phyloP scores from a whole-genome alignment of 2,113 vertebrate species.

The Numenius arquata region DNA sequence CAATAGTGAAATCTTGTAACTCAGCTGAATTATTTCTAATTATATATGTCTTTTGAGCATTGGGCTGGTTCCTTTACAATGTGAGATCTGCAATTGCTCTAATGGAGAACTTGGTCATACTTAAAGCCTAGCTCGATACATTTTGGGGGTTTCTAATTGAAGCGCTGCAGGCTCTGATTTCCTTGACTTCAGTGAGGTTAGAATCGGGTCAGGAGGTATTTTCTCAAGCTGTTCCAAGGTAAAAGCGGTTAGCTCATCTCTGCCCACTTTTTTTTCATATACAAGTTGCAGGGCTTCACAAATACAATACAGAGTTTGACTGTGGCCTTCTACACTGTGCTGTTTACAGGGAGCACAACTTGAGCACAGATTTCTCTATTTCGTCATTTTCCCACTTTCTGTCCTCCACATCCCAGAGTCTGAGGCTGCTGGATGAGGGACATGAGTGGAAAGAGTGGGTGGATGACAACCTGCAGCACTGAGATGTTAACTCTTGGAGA shows the following conservation, averaged over 20 bases:
- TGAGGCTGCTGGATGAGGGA: neutral
- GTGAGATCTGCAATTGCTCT: neutral
- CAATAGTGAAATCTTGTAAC: neutral
- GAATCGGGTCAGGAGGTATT: neutral
- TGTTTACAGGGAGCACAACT: neutral
- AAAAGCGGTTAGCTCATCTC: neutral
- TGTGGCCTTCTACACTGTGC: neutral
- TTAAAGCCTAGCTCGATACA: neutral
- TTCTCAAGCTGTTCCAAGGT: neutral
- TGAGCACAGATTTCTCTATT: neutral
- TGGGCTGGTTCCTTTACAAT: neutral
- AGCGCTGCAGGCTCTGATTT: neutral
- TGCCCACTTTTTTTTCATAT: neutral
- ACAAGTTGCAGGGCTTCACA: neutral
- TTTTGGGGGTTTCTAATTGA: neutral
- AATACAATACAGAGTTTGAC: neutral
- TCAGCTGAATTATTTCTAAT: neutral
- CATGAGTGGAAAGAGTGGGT: neutral
- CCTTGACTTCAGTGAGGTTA: neutral
- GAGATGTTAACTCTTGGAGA: neutral
- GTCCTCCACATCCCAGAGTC: neutral
- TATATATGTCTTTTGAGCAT: neutral
- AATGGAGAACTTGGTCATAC: neutral
- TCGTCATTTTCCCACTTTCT: neutral
- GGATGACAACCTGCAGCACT: rapidly evolving